A percentile compares a stretch with the other conserved stretches of the same genome.
Evolutionary conservation across 2,113 vertebrate species (phyloP).

Genomic region (Bos taurus): ARS-UCD2.0 NC_037350.1:11485001-11485500

Average conservation of each 20-base stretch:
- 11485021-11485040: neutral
- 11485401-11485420: neutral
- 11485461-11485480: neutral
- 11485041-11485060: neutral
- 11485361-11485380: neutral
- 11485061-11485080: neutral
- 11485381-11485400: neutral
- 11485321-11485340: too few relatives aligned
- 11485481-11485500: neutral
- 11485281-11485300: too few relatives aligned
- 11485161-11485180: neutral
- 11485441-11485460: neutral
- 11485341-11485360: neutral
- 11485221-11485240: fast-evolving
- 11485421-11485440: neutral
- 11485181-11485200: neutral
- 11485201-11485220: too few relatives aligned
- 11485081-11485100: neutral
- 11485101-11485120: neutral
- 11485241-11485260: neutral
- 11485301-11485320: neutral
- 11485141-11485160: too few relatives aligned
- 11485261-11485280: fast-evolving
- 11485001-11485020: neutral
- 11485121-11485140: neutral